A percentile compares a stretch with the other conserved stretches of the same genome.
These are phyloP conservation scores for Pseudachorutes palmiensis DNA, from an alignment of 1,140 invertebrate species.

Conservation along the genomic window DNA sequence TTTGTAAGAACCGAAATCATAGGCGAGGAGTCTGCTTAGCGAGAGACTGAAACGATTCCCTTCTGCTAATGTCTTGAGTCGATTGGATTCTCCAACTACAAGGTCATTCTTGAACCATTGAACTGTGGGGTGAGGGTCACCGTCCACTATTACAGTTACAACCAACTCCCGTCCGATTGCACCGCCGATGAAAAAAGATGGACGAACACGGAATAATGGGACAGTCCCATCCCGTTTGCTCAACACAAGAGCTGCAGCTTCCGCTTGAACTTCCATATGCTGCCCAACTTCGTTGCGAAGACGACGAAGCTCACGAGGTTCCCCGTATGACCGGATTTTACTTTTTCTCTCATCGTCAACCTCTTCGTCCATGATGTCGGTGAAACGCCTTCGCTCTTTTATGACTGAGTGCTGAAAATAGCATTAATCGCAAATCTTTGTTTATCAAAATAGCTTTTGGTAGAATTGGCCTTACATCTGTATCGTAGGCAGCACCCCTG, in stretches of 20 bases:
- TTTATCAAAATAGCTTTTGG: too few species aligned
- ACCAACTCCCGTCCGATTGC: conserved; percentile 41
- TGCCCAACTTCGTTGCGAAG: conserved; percentile 70
- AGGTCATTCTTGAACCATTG: conserved; percentile 78
- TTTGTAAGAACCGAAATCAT: conserved; percentile 85
- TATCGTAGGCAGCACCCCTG: conserved; percentile 54
- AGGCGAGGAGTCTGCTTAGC: conserved; percentile 46
- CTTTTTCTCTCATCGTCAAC: conserved; percentile 71
- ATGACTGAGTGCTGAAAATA: conserved; percentile 79
- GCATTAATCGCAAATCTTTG: too few species aligned
- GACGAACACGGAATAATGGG: conserved; percentile 75
- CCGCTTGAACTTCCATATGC: conserved; percentile 59
- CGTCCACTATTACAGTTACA: conserved; percentile 50
- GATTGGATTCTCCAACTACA: background rate
- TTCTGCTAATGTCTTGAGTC: background rate
- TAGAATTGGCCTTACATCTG: conserved; percentile 67
- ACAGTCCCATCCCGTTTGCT: conserved; percentile 29
- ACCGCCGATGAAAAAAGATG: conserved; percentile 47
- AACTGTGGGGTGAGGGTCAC: conserved; percentile 78
- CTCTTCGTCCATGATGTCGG: conserved; percentile 92
- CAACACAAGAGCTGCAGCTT: background rate
- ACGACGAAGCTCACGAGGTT: conserved; percentile 47
- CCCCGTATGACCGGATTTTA: conserved; percentile 24
- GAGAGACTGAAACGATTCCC: background rate
- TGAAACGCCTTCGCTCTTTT: conserved; percentile 78